Base-by-base conservation (phyloP, 2,113 vertebrate genomes). In the Prinia subflava region DNA sequence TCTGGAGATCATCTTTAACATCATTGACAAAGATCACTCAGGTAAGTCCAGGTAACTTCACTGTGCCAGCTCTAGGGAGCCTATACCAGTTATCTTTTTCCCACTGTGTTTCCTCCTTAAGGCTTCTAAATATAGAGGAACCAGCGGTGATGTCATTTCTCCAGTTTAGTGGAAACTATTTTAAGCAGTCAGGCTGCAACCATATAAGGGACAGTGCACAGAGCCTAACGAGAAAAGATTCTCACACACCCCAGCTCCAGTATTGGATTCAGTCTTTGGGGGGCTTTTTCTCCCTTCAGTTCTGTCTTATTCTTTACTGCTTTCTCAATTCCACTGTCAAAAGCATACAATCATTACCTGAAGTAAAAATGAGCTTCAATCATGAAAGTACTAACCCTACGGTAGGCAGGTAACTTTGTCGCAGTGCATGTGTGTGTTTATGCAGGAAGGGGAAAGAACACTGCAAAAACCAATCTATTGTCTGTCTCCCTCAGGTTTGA, bases 11-110 rank as follows among this genome's bases (percentile, higher is more conserved):
- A 98, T 99, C 97, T 99, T 99, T 95, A 99, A 99, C 92, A 96
- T 99, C 65, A 99, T 99, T 80, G 99, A 99, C 96, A 98, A 98
- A 96, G 99, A 99, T 94, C 98, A 98, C 68, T 99, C 99, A 97
- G 99, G 99, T 99, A 98, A 97, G 89, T 79, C 28, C 14, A 63
- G 23, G 31, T 46, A 49, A 23, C 41, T 59, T 56, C 44, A 55
- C 22, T 20, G 12, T 24, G 23, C 50, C 73, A 56, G 35, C 42
- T 80, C 63, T 31, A 39, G 42, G 59, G 62, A 87, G 46, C 46
- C 35, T n/a, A 2, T 18, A 35, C 22, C 25, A 30, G 22, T 78
- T 94, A 23, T 67, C 91, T 80, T 82, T 85, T 85, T 50, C 62
- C 30, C 37, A 52, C 33, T 49, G 37, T 41, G 46, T 73, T 65